These are phyloP conservation scores for Polylopha cassiicola DNA, from an alignment of 2,888 invertebrate genomes.

Conservation along the genomic window DNA sequence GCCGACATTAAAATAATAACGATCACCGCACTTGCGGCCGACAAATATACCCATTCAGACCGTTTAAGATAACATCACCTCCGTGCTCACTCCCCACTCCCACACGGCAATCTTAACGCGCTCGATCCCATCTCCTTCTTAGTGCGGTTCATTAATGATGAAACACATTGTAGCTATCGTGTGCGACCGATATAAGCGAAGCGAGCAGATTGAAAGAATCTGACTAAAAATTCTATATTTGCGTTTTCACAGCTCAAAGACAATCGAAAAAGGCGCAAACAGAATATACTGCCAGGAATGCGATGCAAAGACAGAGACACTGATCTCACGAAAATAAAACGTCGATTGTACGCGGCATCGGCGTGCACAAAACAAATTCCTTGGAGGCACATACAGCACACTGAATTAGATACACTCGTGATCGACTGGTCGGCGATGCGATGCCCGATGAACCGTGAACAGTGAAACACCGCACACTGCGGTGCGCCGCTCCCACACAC, in stretches of 20 bases:
- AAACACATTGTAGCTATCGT: slow-evolving; percentile 23
- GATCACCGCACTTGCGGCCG: slow-evolving; percentile 37
- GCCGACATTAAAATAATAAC: slow-evolving; percentile 60
- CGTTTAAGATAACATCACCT: slow-evolving; percentile 30
- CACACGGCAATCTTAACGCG: slow-evolving; percentile 34
- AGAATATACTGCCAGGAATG: slow-evolving; percentile 55
- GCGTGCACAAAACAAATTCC: slow-evolving; percentile 71
- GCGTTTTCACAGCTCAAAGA: slow-evolving; percentile 38
- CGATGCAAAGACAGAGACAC: slow-evolving; percentile 52
- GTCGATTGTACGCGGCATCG: slow-evolving; percentile 54
- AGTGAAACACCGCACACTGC: slow-evolving; percentile 30
- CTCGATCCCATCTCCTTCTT: slow-evolving; percentile 29
- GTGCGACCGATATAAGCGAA: slow-evolving; percentile 22
- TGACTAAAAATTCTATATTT: slow-evolving; percentile 14
- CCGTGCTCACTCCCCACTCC: slow-evolving; percentile 22
- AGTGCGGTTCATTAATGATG: slow-evolving; percentile 14
- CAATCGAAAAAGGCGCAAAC: slow-evolving; percentile 49
- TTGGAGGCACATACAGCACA: slow-evolving; percentile 61
- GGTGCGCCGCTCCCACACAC: slow-evolving; percentile 25
- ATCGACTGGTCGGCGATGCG: slow-evolving; percentile 52
- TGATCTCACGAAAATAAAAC: slow-evolving; percentile 68
- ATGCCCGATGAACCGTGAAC: slow-evolving; percentile 53
- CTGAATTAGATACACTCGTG: slow-evolving; percentile 72
- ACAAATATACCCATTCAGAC: slow-evolving; percentile 35
- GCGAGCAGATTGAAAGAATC: slow-evolving; percentile 15